Evolutionary conservation across 1,140 invertebrate genomes (phyloP).

Genomic region (Solenopsis invicta): DNA sequence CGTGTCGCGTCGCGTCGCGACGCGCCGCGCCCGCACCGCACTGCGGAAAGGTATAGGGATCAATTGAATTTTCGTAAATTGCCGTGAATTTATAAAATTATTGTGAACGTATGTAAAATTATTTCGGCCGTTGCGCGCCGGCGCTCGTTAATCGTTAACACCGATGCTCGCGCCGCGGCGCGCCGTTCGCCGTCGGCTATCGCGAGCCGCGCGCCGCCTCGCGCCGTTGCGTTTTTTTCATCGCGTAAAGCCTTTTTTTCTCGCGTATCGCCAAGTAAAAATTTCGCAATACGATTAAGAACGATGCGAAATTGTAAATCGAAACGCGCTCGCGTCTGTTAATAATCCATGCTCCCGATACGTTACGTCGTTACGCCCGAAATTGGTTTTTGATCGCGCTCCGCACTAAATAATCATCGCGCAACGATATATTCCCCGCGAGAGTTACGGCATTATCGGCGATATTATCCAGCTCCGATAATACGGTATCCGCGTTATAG

Average conservation of each 20-base stretch:
- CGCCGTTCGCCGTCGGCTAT: constrained; percentile 14
- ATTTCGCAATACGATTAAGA: constrained; percentile 47
- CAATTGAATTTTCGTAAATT: constrained; percentile 73
- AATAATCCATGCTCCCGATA: constrained; percentile 61
- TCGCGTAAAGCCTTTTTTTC: neutral
- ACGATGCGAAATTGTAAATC: constrained; percentile 32
- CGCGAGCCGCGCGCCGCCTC: neutral
- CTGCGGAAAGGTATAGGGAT: constrained; percentile 57
- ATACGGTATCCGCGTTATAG: constrained; percentile 55
- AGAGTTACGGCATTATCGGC: constrained; percentile 64
- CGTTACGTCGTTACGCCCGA: constrained; percentile 55
- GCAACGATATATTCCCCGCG: constrained; percentile 54
- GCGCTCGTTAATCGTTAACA: constrained; percentile 65
- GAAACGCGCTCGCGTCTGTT: constrained; percentile 45
- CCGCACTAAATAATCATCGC: constrained; percentile 59
- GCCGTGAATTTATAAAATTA: constrained; percentile 72
- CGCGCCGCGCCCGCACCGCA: constrained; percentile 35
- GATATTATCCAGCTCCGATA: constrained; percentile 59
- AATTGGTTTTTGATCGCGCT: constrained; percentile 63
- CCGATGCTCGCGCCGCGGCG: neutral
- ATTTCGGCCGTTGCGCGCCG: constrained; percentile 56
- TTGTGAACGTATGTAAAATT: constrained; percentile 65
- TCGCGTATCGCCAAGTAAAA: constrained; percentile 1
- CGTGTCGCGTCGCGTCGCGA: constrained; percentile 31
- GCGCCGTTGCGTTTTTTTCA: no score